Evolutionary conservation across 2,888 invertebrate species (phyloP).

Genomic region (Hecatera dysodea): DNA sequence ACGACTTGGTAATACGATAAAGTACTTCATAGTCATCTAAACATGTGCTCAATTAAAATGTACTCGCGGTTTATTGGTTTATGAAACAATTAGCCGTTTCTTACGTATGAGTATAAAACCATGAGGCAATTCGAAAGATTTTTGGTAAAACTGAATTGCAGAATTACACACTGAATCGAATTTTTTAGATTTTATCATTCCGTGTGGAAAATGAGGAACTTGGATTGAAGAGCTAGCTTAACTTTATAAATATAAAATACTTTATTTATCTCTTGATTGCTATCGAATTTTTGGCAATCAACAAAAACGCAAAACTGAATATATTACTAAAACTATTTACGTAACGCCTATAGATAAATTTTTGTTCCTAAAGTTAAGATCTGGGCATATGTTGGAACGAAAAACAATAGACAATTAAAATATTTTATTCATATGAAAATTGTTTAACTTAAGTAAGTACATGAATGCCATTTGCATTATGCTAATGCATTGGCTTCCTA

Average conservation of each 20-base stretch:
- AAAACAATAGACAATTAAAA: conserved; percentile 38
- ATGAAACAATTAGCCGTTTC: background rate
- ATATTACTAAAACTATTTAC: conserved; percentile 24
- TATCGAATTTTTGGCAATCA: background rate
- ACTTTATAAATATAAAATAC: background rate
- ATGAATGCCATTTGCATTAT: conserved; percentile 19
- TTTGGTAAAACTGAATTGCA: background rate
- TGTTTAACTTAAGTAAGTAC: background rate
- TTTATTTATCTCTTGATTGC: background rate
- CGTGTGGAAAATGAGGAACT: conserved; percentile 6
- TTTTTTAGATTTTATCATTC: background rate
- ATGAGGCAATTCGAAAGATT: background rate
- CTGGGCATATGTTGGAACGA: background rate
- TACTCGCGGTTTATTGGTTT: background rate
- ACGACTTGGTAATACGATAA: conserved; percentile 12
- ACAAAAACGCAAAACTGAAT: conserved; percentile 2
- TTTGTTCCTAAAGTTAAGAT: background rate
- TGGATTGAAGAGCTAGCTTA: background rate
- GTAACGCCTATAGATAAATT: conserved; percentile 1
- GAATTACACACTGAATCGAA: background rate
- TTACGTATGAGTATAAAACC: background rate
- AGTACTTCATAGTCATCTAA: conserved; percentile 4
- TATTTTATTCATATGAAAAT: conserved; percentile 3
- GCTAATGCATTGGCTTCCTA: conserved; percentile 25
- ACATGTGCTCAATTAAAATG: conserved; percentile 18